Conservation (phyloP, 1,140 invertebrate species). For the Papilio aristodemus region DNA sequence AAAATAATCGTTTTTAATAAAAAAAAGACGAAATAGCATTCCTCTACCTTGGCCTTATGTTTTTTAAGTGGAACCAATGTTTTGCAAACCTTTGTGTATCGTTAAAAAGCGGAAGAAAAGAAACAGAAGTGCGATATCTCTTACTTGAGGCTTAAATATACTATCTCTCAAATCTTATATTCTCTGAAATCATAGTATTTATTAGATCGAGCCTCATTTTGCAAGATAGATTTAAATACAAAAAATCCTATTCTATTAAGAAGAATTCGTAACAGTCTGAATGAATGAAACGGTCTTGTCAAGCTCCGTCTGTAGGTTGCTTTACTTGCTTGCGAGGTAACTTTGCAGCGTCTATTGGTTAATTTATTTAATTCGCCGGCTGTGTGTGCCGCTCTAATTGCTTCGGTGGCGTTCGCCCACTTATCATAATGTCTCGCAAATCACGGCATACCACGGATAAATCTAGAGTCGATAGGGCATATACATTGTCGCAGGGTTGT, state of each 20-base stretch:
- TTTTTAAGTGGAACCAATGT: too few relatives aligned
- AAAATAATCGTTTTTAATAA: too few relatives aligned
- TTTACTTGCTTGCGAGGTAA: not conserved
- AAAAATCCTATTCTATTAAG: not conserved
- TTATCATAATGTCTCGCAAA: conserved; percentile 78
- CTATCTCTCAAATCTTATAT: too few relatives aligned
- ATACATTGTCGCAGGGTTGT: conserved; percentile 45
- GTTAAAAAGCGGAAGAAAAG: too few relatives aligned
- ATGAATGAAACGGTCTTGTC: not conserved
- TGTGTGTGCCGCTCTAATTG: conserved; percentile 65
- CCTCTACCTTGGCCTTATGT: too few relatives aligned
- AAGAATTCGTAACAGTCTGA: not conserved
- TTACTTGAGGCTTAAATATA: too few relatives aligned
- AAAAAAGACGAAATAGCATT: too few relatives aligned
- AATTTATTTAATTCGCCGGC: conserved; percentile 63
- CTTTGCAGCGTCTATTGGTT: conserved; percentile 45
- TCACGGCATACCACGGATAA: conserved; percentile 61
- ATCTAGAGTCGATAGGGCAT: conserved; percentile 57
- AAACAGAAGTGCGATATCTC: too few relatives aligned
- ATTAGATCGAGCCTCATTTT: too few relatives aligned
- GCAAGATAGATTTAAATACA: not conserved
- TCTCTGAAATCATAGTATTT: too few relatives aligned
- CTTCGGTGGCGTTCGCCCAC: conserved; percentile 59
- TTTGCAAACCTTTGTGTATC: too few relatives aligned
- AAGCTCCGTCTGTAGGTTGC: not conserved